These are phyloP conservation scores for Mycogona germanica DNA, from an alignment of 2,888 invertebrate genomes.

Conservation along the genomic window DNA sequence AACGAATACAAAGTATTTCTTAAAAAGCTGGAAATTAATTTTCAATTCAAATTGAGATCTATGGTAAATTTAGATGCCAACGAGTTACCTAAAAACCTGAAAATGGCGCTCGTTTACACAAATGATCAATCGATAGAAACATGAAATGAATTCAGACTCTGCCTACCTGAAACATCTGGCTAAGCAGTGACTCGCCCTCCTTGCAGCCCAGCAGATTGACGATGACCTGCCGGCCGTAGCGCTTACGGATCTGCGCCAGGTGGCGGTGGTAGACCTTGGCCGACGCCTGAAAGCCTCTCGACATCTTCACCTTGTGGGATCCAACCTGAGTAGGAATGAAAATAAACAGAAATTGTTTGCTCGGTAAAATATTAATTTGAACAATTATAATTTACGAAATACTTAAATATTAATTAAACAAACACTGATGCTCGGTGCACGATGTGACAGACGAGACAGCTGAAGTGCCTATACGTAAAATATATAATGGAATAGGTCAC, in stretches of 20 bases:
- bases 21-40: too few relatives aligned
- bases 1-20: too few relatives aligned
- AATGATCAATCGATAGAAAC: background rate
- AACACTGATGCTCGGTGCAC: too few relatives aligned
- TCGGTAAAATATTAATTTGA: constrained; percentile 18
- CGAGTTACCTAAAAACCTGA: background rate
- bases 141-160: background rate
- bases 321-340: constrained; percentile 66
- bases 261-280: constrained; percentile 88
- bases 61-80: too few relatives aligned
- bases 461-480: too few relatives aligned
- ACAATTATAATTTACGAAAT: background rate
- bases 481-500: constrained; percentile 34
- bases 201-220: constrained; percentile 90
- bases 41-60: too few relatives aligned
- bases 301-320: constrained; percentile 95
- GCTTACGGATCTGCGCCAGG: constrained; percentile 65
- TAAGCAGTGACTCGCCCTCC: constrained; percentile 92
- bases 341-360: constrained; percentile 3
- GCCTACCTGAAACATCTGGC: constrained; percentile 70
- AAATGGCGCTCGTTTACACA: background rate
- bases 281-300: constrained; percentile 88
- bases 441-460: too few relatives aligned
- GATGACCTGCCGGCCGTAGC: constrained; percentile 83
- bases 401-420: background rate